Percentiles rank a stretch among this genome's conserved stretches.
Conservation (phyloP, 1,140 invertebrate species). For the Stegodyphus mimosarum region DNA sequence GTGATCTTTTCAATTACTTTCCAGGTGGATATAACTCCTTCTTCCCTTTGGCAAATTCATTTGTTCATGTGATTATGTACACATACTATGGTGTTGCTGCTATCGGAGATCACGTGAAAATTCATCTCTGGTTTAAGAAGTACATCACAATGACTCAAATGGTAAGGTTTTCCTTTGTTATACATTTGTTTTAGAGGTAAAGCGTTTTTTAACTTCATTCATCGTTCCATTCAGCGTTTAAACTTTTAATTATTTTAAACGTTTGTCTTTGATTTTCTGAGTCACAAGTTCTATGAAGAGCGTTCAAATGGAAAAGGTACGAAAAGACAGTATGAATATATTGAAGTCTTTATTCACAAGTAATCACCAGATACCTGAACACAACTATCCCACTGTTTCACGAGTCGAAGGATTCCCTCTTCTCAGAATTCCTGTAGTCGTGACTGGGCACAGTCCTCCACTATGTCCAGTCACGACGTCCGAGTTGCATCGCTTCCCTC, state of each 20-base stretch:
- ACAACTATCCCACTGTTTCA: too few species aligned
- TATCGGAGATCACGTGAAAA: constrained; percentile 76
- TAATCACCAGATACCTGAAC: too few species aligned
- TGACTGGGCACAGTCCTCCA: too few species aligned
- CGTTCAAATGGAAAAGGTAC: too few species aligned
- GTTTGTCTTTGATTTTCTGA: neutral
- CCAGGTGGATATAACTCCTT: constrained; percentile 51
- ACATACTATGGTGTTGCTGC: constrained; percentile 86
- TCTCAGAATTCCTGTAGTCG: too few species aligned
- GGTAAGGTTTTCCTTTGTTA: neutral
- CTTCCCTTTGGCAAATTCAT: constrained; percentile 67
- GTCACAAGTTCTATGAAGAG: too few species aligned
- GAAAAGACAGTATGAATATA: too few species aligned
- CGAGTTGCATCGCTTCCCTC: too few species aligned
- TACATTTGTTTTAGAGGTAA: too few species aligned
- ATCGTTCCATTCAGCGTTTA: neutral
- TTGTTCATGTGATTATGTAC: constrained; percentile 82
- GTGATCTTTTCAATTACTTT: neutral
- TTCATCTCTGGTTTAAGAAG: constrained; percentile 93
- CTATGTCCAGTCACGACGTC: too few species aligned
- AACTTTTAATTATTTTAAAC: neutral
- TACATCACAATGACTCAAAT: constrained; percentile 89
- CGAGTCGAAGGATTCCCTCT: too few species aligned
- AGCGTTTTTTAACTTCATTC: constrained; percentile 1
- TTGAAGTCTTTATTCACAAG: too few species aligned